Conservation (phyloP, 2,797 vertebrate genomes). For the Paedocypris micromegethes region DNA sequence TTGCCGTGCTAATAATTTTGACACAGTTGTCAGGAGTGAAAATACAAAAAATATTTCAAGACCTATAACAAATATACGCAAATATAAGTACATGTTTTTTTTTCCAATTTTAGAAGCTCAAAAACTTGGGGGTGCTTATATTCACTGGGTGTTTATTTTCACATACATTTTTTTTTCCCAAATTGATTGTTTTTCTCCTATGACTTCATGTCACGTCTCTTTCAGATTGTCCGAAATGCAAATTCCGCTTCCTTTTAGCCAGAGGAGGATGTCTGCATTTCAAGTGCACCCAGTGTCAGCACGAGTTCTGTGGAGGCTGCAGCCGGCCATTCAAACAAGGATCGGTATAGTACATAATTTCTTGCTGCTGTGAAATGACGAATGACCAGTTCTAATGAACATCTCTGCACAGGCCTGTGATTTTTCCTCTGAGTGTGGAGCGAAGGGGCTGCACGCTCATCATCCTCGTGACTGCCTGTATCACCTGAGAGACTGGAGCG, state of each 20-base stretch:
- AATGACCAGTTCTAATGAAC: background rate
- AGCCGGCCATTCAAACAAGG: slow-evolving; percentile 59
- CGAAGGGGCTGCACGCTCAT: slow-evolving; percentile 72
- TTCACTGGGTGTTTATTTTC: too few species aligned
- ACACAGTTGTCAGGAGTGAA: too few species aligned
- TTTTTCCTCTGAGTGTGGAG: slow-evolving; percentile 61
- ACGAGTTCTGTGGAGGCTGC: slow-evolving; percentile 75
- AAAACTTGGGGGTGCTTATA: too few species aligned
- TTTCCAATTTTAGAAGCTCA: too few species aligned
- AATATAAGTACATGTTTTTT: too few species aligned
- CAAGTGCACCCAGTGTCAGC: slow-evolving; percentile 69
- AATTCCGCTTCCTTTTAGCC: slow-evolving; percentile 63
- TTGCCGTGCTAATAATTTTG: too few species aligned
- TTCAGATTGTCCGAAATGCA: slow-evolving; percentile 70
- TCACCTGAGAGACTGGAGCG: slow-evolving; percentile 73
- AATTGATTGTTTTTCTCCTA: background rate
- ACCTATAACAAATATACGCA: too few species aligned
- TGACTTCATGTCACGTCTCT: background rate
- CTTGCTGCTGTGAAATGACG: background rate
- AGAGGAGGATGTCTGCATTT: slow-evolving; percentile 77
- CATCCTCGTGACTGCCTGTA: slow-evolving; percentile 74
- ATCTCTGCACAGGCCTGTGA: slow-evolving; percentile 56
- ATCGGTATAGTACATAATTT: slow-evolving; percentile 51
- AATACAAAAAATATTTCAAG: too few species aligned
- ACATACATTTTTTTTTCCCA: background rate